Evolutionary conservation across 2,888 invertebrate genomes (phyloP).

Genomic region (Brenthis daphne): DNA sequence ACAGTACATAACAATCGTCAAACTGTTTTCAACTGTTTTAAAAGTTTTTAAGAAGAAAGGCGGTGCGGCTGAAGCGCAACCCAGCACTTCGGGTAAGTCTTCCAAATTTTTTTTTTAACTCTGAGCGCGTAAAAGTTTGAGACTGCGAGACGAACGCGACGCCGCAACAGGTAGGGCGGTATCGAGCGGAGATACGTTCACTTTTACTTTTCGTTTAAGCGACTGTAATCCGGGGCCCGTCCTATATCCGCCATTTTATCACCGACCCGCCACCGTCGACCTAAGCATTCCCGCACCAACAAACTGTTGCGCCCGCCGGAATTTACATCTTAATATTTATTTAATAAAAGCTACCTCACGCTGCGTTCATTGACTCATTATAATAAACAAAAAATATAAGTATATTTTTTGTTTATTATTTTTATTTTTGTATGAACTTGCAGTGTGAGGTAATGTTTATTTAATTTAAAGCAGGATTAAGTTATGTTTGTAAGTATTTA

Average conservation of each 20-base stretch:
- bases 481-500: too few relatives aligned
- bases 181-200: constrained; percentile 56
- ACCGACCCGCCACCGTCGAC: constrained; percentile 6
- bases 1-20: constrained; percentile 55
- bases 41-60: constrained; percentile 62
- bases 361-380: neutral
- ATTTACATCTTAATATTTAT: constrained; percentile 3
- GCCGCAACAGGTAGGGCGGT: constrained; percentile 71
- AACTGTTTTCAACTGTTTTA: constrained; percentile 62
- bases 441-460: too few relatives aligned
- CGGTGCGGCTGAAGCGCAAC: constrained; percentile 51
- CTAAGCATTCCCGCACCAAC: constrained; percentile 18
- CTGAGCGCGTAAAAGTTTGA: constrained; percentile 67
- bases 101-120: constrained; percentile 43
- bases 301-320: constrained; percentile 38
- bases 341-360: neutral
- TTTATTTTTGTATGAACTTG: neutral
- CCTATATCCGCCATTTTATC: constrained; percentile 63
- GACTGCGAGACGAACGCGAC: constrained; percentile 54
- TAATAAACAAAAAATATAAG: too few relatives aligned
- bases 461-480: too few relatives aligned
- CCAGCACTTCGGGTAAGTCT: constrained; percentile 63
- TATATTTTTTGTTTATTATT: neutral
- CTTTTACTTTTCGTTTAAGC: constrained; percentile 62
- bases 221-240: constrained; percentile 55